Conservation (phyloP, 2,888 invertebrate genomes). For the Pachycephus smyrnensis region DNA sequence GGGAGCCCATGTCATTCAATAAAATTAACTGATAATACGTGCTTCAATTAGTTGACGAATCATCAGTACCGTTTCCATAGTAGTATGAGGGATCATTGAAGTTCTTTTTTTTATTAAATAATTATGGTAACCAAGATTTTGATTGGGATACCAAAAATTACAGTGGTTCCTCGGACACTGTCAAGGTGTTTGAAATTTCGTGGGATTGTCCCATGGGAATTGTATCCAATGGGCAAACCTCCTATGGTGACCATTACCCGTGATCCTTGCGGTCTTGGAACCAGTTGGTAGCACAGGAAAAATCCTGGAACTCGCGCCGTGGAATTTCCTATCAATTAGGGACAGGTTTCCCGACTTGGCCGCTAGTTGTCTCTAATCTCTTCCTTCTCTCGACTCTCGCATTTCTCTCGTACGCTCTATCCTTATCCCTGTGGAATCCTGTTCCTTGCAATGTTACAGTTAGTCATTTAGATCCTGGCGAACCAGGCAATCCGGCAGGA, state of each 20-base stretch:
- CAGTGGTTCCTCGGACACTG: neutral
- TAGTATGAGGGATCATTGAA: neutral
- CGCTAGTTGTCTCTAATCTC: constrained; percentile 20
- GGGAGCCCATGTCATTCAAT: constrained; percentile 39
- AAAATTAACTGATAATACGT: constrained; percentile 50
- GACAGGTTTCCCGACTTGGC: constrained; percentile 56
- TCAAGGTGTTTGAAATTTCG: neutral
- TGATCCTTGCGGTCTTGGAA: constrained; percentile 21
- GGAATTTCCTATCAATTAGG: constrained; percentile 66
- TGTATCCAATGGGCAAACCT: neutral
- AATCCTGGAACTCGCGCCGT: constrained; percentile 42
- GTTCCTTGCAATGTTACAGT: constrained; percentile 53
- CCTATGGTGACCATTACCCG: neutral
- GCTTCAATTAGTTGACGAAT: constrained; percentile 44
- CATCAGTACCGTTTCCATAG: constrained; percentile 22
- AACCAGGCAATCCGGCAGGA: neutral
- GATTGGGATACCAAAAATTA: neutral
- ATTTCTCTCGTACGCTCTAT: constrained; percentile 16
- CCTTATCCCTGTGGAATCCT: constrained; percentile 47
- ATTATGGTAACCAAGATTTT: neutral
- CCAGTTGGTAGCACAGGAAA: constrained; percentile 52
- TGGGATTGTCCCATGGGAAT: neutral
- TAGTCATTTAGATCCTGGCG: constrained; percentile 39
- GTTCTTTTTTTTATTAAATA: neutral
- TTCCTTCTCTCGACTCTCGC: constrained; percentile 16